phyloP scores from a whole-genome alignment of 2,888 invertebrate genomes.

The Cerceris ruficornis region DNA sequence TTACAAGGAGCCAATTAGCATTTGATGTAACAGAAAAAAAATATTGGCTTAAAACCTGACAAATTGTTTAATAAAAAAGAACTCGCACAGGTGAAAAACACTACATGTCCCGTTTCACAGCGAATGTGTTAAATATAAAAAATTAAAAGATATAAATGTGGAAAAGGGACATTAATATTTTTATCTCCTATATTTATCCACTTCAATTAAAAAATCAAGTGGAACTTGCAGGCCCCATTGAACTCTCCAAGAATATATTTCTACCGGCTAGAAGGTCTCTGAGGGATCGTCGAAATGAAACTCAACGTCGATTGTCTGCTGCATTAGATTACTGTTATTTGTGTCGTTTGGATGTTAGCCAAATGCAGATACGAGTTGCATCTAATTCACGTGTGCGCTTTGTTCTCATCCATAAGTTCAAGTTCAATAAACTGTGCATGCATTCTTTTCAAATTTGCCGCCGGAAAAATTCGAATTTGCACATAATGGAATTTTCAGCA shows the following conservation, averaged over 20 bases:
- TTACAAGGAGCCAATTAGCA: too few relatives aligned
- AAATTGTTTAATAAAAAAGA: too few relatives aligned
- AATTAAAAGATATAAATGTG: too few relatives aligned
- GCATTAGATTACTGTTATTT: constrained; percentile 40
- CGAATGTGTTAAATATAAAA: too few relatives aligned
- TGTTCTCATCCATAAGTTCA: constrained; percentile 36
- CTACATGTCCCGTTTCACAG: too few relatives aligned
- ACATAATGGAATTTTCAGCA: not conserved
- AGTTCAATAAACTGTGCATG: constrained; percentile 52
- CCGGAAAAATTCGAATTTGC: not conserved
- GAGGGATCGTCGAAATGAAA: constrained; percentile 32
- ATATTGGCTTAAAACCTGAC: too few relatives aligned
- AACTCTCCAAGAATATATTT: too few relatives aligned
- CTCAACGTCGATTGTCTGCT: constrained; percentile 44
- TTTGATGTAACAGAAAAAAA: too few relatives aligned
- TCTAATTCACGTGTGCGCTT: constrained; percentile 28
- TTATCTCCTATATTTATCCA: too few relatives aligned
- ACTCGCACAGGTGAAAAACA: too few relatives aligned
- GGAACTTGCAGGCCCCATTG: too few relatives aligned
- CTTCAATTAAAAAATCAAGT: not conserved
- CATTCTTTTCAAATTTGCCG: constrained; percentile 13
- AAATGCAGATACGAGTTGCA: constrained; percentile 31
- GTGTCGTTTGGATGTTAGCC: constrained; percentile 49
- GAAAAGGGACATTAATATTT: too few relatives aligned
- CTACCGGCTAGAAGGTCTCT: constrained; percentile 35